phyloP scores from a whole-genome alignment of 1,140 invertebrate genomes.

The Hyphantria cunea region DNA sequence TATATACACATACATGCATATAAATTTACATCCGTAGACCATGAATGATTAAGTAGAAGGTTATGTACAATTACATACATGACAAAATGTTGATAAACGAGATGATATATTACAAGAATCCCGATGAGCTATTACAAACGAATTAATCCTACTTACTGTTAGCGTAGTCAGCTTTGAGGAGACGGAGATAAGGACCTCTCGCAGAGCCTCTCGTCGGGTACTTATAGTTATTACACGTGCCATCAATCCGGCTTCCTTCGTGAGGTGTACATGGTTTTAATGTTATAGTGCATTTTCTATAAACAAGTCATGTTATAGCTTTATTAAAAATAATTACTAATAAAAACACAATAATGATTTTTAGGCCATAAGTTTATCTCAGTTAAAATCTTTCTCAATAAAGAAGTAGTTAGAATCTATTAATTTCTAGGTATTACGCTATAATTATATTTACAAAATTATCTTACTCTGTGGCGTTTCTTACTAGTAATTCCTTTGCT shows the following conservation, averaged over 20 bases:
- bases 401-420: conserved; percentile 11
- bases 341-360: too few species aligned
- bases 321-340: too few species aligned
- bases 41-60: too few species aligned
- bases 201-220: conserved; percentile 49
- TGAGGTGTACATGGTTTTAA: conserved; percentile 50
- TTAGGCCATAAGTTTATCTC: too few species aligned
- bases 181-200: conserved; percentile 48
- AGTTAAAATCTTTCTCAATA: too few species aligned
- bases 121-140: too few species aligned
- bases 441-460: background rate
- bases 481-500: conserved; percentile 38
- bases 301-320: too few species aligned
- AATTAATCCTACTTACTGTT: conserved; percentile 35
- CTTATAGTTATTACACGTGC: conserved; percentile 60
- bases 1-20: too few species aligned
- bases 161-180: conserved; percentile 52
- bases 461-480: conserved; percentile 41
- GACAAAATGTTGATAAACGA: too few species aligned
- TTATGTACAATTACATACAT: too few species aligned
- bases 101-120: too few species aligned
- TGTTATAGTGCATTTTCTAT: conserved; percentile 50
- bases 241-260: conserved; percentile 54
- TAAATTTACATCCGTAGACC: too few species aligned
- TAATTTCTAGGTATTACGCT: background rate